Percentiles rank a stretch among this genome's conserved stretches.
phyloP scores from a whole-genome alignment of 64 coral and sea anemone genomes.

The Trachythela sp. region DNA sequence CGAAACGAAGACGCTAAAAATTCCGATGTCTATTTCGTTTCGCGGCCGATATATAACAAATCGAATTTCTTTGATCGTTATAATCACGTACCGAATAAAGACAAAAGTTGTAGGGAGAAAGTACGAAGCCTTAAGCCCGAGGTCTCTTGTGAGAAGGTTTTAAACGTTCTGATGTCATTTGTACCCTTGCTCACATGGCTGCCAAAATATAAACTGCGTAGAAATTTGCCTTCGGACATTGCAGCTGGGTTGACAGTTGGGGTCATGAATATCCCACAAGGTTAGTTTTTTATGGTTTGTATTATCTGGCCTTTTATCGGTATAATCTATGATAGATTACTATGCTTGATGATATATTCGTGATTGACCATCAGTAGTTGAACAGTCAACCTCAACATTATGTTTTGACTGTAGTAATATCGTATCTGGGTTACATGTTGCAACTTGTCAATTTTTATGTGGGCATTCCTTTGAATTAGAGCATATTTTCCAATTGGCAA shows the following conservation, averaged over 20 bases:
- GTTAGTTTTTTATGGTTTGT: no score
- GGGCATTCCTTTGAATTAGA: no score
- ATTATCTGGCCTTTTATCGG: background rate
- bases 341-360: background rate
- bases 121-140: background rate
- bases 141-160: background rate
- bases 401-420: background rate
- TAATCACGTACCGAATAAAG: background rate
- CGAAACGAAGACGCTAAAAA: background rate
- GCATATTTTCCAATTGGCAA: no score
- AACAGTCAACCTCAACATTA: background rate
- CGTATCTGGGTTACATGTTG: background rate
- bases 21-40: background rate
- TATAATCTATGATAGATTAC: background rate
- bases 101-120: background rate
- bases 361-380: no score
- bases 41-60: conserved; percentile 10
- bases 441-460: background rate
- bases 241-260: conserved; percentile 7
- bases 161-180: background rate
- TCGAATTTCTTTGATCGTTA: background rate
- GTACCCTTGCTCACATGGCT: background rate
- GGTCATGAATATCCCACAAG: conserved; percentile 22
- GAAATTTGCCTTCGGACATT: background rate
- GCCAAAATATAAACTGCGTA: background rate